Base-by-base conservation (phyloP, 1,140 invertebrate species). In the Brachionus rotundiformis region DNA sequence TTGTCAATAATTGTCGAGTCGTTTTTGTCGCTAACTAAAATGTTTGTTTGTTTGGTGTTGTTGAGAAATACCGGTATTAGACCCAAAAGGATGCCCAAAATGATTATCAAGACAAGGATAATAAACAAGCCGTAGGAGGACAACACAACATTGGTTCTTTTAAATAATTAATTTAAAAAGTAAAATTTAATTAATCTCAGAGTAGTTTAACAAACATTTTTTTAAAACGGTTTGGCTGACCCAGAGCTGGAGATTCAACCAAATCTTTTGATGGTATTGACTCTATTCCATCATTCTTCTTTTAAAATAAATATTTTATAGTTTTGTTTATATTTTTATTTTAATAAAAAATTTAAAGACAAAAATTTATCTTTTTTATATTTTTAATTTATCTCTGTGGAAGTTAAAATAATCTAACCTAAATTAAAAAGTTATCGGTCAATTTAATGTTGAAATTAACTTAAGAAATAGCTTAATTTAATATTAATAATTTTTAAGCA, bases 11-110 rank as follows among this genome's bases (percentile, higher is more conserved):
- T 3, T 33, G 16, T 33, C 1, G 33, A 33, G 19, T 33, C 19
- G 33, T 10, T 68, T 23, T 33, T 36, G 33, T 31, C 33, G 8
- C 6, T 68, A n/a, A 68, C 63, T 68, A 68, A 68, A 68, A 36
- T 68, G 16, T 68, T 36, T 68, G 31, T 33, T 44, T 73, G 36
- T 19, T 73, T 73, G 13, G 68, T 44, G 29, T 68, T 68, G 63
- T 68, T 68, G 41, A 73, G n/a, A 41, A 73, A 73, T 73, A 73
- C 33, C 33, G 68, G 68, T 44, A 73, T 73, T 19, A 73, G 39
- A 44, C 68, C 68, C 41, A 73, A n/a, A 47, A 31, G 11, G 25
- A 73, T 44, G 19, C 68, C 68, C 25, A 31, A 25, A 7, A 44
- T 44, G 44, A 73, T 27, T 2, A 73, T 73, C 16, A 44, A 8